Evolutionary conservation across 2,113 vertebrate genomes (phyloP), one percentile per base, ranked within the genome.

Genomic region (Platichthys stellatus): DNA sequence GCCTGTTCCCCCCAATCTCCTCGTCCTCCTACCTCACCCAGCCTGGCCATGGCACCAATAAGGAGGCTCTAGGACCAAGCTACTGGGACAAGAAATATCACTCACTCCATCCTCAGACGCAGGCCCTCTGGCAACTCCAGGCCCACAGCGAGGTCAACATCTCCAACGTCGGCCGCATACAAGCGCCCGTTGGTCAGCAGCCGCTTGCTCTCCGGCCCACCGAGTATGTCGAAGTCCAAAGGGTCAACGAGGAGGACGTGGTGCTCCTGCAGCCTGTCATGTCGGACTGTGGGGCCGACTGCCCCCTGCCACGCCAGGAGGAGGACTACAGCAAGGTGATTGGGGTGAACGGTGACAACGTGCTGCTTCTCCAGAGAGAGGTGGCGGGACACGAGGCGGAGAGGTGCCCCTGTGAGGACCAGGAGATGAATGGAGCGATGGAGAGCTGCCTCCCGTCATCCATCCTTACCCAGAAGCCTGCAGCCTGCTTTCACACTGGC

Each of bases 141-240:
- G 62, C 77, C 31, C 76, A 77, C 76, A 85, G 86, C 2, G 68
- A 94, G 3, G 18, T 66, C 47, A 79, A 72, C 76, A 74, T 85
- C 80, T 78, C 70, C 14, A 59, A 10, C 23, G 8, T 58, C 0
- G 31, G 67, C 10, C 15, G 12, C 58, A 79, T 81, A 49, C 51
- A 31, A 26, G 66, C 51, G 0, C 40, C 76, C 0, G 8, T 74
- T 1, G 85, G 23, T 23, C 62, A 15, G 13, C 49, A 38, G 11
- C 35, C 92, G 11, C 56, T 91, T 24, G 65, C 82, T 58, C 78
- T 81, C 17, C 92, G 60, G 70, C 76, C 94, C 15, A 86, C 92
- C 65, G 95, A 97, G 84, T 97, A 98, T 0, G 96, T 97, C 2
- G 97, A 97, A 82, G 96, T 98, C 58, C 95, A 97, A 81, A 96